Base-by-base conservation (phyloP, 2,797 vertebrate genomes). In the Gymnothorax javanicus region DNA sequence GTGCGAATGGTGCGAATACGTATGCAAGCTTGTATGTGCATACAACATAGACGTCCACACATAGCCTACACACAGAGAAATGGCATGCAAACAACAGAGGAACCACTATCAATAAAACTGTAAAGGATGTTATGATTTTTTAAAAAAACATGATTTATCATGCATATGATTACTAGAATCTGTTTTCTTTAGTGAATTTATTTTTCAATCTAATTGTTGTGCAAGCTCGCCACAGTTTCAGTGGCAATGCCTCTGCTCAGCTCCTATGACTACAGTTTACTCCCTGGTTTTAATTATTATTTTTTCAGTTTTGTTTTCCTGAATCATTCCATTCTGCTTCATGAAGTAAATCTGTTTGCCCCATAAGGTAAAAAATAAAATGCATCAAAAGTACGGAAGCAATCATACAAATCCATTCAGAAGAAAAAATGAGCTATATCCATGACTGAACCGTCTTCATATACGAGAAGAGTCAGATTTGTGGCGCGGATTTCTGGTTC, bases 301-400 rank as follows among this genome's bases (percentile, higher is more conserved):
- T 43, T 43, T 43, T 43, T 43, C 33, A 1, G 33, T 43, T 43
- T 43, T 43, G 33, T 43, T 43, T 43, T 43, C 33, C 33, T 43
- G 33, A 43, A 43, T 43, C 33, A 43, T 43, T 43, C 33, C 33
- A 43, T 43, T 43, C 33, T 43, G 33, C 33, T 43, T 43, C 33
- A 43, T 43, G 33, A 43, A 43, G 33, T 43, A 43, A 43, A 43
- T 43, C 33, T 2, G 33, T 43, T 43, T 43, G 33, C 33, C 33
- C 33, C 33, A 43, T 43, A 6, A 64, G 23, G n/a, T n/a, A 20
- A 64, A 67, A 50, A 77, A 77, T 13, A 77, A 25, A 50, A 91
- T 89, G 92, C 87, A 87, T 88, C 75, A 85, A 88, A 90, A 64
- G 15, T 17, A 56, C n/a, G 11, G n/a, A 81, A 23, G 50, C 12